Evolutionary conservation across 2,888 invertebrate genomes (phyloP).

Genomic region (Prenolepis imparis): DNA sequence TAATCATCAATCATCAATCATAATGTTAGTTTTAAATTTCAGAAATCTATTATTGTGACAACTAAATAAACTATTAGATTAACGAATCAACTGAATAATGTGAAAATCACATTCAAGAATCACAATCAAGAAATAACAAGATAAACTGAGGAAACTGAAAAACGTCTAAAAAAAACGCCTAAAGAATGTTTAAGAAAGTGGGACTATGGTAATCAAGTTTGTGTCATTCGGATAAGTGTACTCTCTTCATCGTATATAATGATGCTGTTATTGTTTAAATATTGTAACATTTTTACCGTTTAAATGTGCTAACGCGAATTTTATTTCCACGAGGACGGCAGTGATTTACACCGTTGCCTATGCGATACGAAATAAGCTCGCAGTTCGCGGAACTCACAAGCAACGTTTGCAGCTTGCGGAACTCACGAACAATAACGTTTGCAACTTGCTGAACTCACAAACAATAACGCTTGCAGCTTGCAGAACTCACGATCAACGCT

Average conservation of each 20-base stretch:
- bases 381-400: neutral
- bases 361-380: slow-evolving; percentile 25
- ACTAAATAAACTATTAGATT: neutral
- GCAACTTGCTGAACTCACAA: too few relatives aligned
- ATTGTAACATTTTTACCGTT: neutral
- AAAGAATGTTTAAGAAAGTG: neutral
- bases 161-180: neutral
- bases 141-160: neutral
- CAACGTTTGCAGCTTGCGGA: too few relatives aligned
- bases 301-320: slow-evolving; percentile 4
- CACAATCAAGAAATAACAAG: neutral
- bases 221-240: neutral
- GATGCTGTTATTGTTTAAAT: neutral
- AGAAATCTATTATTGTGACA: neutral
- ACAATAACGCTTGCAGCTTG: too few relatives aligned
- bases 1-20: too few relatives aligned
- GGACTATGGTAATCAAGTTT: neutral
- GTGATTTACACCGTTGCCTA: slow-evolving; percentile 32
- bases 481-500: too few relatives aligned
- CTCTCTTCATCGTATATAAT: slow-evolving; percentile 9
- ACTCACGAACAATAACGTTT: too few relatives aligned
- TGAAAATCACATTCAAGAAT: too few relatives aligned
- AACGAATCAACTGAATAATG: neutral
- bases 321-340: neutral
- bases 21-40: neutral